phyloP scores from a whole-genome alignment of 2,113 vertebrate species.

The Pipra filicauda region DNA sequence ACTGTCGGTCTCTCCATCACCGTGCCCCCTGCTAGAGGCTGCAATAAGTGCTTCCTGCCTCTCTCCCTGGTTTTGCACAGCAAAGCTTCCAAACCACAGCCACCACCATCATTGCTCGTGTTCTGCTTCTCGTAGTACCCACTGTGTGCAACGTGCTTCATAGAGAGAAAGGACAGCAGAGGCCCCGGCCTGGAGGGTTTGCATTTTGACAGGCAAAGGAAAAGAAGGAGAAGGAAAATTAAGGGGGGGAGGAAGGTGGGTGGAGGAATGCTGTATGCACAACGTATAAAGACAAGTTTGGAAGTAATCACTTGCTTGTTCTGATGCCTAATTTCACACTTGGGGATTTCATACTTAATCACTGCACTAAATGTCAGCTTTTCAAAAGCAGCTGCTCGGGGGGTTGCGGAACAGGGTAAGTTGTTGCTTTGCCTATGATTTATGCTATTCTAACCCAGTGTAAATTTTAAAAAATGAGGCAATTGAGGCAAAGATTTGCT shows the following conservation, averaged over 20 bases:
- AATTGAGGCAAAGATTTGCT: neutral
- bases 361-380: neutral
- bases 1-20: neutral
- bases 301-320: neutral
- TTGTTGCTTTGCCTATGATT: neutral
- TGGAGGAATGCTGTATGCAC: neutral
- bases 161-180: neutral
- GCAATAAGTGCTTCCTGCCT: neutral
- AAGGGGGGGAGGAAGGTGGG: neutral
- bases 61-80: neutral
- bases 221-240: neutral
- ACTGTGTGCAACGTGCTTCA: fast-evolving
- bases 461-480: neutral
- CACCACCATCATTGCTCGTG: fast-evolving
- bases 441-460: neutral
- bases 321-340: neutral
- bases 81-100: neutral
- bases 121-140: neutral
- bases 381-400: neutral
- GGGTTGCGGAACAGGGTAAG: neutral
- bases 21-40: neutral
- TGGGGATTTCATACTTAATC: neutral
- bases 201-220: neutral
- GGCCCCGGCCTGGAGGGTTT: neutral
- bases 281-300: neutral